Base-by-base conservation (phyloP, 2,888 invertebrate species). In the Brachynemurus nebulosus region DNA sequence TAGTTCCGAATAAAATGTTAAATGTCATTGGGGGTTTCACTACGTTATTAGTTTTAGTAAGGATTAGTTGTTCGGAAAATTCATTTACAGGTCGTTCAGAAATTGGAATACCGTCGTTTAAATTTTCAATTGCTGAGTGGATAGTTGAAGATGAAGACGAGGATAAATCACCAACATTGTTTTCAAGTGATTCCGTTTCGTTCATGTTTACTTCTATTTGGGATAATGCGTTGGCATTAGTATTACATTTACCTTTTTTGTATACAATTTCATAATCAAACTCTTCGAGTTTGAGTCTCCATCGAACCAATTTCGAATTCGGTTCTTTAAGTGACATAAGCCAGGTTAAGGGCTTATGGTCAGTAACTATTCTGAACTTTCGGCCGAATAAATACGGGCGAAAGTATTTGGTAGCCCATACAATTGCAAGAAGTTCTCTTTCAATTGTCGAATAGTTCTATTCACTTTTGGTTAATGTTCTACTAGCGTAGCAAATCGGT, bases 381-480 rank as follows among this genome's bases (percentile, higher is more conserved):
- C 53, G 51, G n/a, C 62, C 62, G 44, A 53, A 60, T 3, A 64
- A 40, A 44, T 63, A 64, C 4, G 61, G 59, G 21, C 60, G 18
- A 47, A 61, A 64, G 46, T 60, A 52, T 50, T 59, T 56, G 1
- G 50, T 46, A 7, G 49, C 51, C 56, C 57, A 62, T 4, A 63
- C 51, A 7, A 65, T 59, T 1, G 59, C 57, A 40, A 63, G 42
- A 2, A 61, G 45, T 53, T 64, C 62, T 36, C 53, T 54, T 51
- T 65, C 61, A 1, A 52, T 62, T 1, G 59, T 59, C 2, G 51
- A 50, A 45, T 64, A 64, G 39, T 60, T 63, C 4, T 20, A 25
- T 54, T 62, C 59, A 0, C 55, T 51, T 46, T 52, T 50, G 44
- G 56, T 61, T 14, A 59, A 44, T 1, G 57, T 57, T 46, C 60